Conservation (phyloP, 92 coral and sea anemone genomes). For the Chrysogorgia sp. region DNA sequence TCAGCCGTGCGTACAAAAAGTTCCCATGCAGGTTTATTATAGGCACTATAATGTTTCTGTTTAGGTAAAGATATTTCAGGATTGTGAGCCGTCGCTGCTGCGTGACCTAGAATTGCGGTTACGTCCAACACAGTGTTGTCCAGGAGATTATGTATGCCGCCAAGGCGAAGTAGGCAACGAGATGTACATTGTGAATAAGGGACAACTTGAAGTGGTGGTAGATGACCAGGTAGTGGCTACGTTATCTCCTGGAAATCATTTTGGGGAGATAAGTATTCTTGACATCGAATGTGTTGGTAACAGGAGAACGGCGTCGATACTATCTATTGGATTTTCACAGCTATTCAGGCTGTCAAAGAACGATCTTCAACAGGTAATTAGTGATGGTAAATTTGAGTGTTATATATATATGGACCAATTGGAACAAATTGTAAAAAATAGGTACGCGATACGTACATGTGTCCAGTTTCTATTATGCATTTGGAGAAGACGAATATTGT, state of each 20-base stretch:
- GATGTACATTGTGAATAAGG: constrained; percentile 95
- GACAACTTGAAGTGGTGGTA: constrained; percentile 81
- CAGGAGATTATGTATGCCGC: constrained; percentile 88
- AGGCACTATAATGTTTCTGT: too few species aligned
- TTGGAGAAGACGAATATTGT: too few species aligned
- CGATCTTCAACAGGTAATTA: constrained; percentile 72
- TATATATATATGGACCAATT: too few species aligned
- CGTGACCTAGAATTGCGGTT: constrained; percentile 83
- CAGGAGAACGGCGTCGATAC: constrained; percentile 95
- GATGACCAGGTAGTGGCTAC: constrained; percentile 72
- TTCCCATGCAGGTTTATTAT: too few species aligned
- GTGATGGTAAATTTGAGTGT: neutral
- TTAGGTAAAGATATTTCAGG: constrained; percentile 85
- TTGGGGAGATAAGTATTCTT: constrained; percentile 94
- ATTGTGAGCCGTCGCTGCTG: constrained; percentile 89
- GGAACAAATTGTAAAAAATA: too few species aligned
- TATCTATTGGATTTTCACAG: constrained; percentile 92
- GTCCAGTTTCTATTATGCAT: too few species aligned
- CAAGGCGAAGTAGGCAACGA: constrained; percentile 93
- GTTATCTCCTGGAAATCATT: constrained; percentile 87
- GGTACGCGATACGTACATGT: too few species aligned
- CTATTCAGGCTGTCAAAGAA: constrained; percentile 86
- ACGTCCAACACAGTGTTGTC: constrained; percentile 81
- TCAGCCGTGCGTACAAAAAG: too few species aligned
- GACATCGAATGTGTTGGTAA: constrained; percentile 92